Base-by-base conservation (phyloP, 2,797 vertebrate genomes). In the Takifugu ocellatus region DNA sequence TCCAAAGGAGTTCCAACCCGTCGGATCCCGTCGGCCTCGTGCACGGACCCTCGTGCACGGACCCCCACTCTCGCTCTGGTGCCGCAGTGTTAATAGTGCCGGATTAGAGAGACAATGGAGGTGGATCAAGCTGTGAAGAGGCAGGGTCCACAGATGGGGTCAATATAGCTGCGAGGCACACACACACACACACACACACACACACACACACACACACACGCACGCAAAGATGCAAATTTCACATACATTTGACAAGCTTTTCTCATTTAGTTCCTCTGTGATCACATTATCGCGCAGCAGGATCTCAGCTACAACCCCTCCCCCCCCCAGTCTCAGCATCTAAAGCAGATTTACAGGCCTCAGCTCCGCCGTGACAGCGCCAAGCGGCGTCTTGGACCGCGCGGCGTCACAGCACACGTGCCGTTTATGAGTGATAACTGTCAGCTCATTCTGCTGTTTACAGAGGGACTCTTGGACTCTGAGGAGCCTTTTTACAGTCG, bases 91-190 rank as follows among this genome's bases (percentile, higher is more conserved):
- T 85, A 83, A 85, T 79, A 74, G 78, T 68, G 27, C 50, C 61
- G 81, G 86, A 89, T 88, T 87, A 88, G 74, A 61, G 68, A 72
- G 68, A 87, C 84, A 87, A 82, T 85, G 74, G 75, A 73, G 59
- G 54, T 31, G 71, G 67, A 78, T 81, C 81, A 81, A 76, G 74
- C 83, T 82, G 86, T 70, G 76, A 69, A 46, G 74, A 79, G 75
- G 60, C 63, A 61, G 46, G 52, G 78, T 63, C 81, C 84, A 81
- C 87, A 87, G 80, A 85, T 87, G 80, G 80, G 79, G 75, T 77
- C 72, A 59, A 58, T 61, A 77, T 71, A 70, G 81, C 84, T 78
- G 74, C 36, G 57, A 66, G 80, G 76, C 59, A 49, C 47, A 42
- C 43, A 14, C 10, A 14, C 70, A 59, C 59, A 51, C 49, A 25